Evolutionary conservation across 2,113 vertebrate species (phyloP), one percentile per base, ranked within the genome.

Genomic region (Pedionomus torquatus): DNA sequence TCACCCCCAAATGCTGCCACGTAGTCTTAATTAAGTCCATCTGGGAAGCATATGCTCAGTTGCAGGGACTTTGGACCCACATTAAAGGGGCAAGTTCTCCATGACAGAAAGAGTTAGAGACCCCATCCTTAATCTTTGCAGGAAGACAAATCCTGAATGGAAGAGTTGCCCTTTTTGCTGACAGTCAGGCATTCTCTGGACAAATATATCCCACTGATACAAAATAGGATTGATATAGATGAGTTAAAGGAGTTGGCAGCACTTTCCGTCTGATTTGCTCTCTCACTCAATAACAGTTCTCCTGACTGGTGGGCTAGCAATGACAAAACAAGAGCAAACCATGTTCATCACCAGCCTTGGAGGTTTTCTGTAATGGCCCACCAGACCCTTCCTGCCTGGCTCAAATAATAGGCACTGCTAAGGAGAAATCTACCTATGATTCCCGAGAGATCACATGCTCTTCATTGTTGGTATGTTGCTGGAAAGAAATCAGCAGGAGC

Each of bases 1-100:
- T 96, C 89, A 94, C 93, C 93, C 76, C 83, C 77, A 89, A 96
- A 94, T 89, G 39, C 55, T 1, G 1, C 83, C 77, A 94, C 35
- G 78, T 75, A 97, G 16, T 78, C 77, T 68, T 96, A 89, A 91
- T 79, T 75, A 84, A 60, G 80, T 95, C 37, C 77, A 84, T 81
- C 89, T 97, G 96, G 72, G 74, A 79, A 91, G 69, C 94, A 84
- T 28, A 94, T 96, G 94, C 76, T 96, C 83, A 35, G 33, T 79
- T 77, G 41, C 63, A 96, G 44, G 77, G 81, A 87, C 87, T 95
- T 95, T 89, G 89, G 93, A 89, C 77, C 81, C 69, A 93, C 89
- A 91, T 94, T 94, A 96, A 96, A 96, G 60, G 69, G 43, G 48
- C 64, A 96, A 95, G 61, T 82, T 89, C 89, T 79, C 83, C 69